Evolutionary conservation across 2,113 vertebrate genomes (phyloP).

Genomic region (Cranoglanis bouderius): DNA sequence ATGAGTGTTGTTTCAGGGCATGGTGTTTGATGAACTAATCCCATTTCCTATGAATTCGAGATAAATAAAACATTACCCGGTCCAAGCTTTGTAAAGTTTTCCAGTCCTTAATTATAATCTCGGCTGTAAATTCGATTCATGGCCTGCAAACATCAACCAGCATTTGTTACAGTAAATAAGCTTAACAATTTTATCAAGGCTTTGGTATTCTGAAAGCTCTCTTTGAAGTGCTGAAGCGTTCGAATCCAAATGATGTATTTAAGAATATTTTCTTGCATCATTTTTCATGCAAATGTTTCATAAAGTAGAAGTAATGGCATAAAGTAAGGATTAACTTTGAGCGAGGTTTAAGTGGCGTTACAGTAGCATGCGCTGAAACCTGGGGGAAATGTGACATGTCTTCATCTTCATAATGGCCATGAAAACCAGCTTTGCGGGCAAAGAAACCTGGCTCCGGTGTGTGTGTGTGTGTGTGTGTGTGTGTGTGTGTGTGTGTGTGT

Average conservation of each 20-base stretch:
- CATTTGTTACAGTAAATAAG: constrained; percentile 40
- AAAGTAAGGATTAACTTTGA: constrained; percentile 11
- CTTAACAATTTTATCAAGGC: constrained; percentile 34
- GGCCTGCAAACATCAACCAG: constrained; percentile 26
- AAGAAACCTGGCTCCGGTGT: constrained; percentile 2
- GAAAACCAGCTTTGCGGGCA: constrained; percentile 17
- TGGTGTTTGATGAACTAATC: constrained; percentile 25
- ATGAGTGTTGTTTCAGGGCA: not conserved
- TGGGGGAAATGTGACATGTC: not conserved
- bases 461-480: not conserved
- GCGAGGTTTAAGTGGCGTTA: constrained; percentile 22
- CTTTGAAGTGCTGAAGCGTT: constrained; percentile 35
- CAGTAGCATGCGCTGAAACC: not conserved
- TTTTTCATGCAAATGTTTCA: not conserved
- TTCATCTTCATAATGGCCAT: constrained; percentile 13
- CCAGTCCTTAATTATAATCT: constrained; percentile 48
- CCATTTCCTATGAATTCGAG: constrained; percentile 40
- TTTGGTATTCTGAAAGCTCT: constrained; percentile 9
- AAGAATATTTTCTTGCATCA: constrained; percentile 1
- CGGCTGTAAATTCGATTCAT: constrained; percentile 43
- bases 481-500: constrained; percentile 3
- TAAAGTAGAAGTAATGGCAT: no score
- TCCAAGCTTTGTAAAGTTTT: constrained; percentile 51
- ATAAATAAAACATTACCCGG: constrained; percentile 56
- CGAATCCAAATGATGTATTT: constrained; percentile 29